Base-by-base conservation (phyloP, 2,113 vertebrate genomes). In the Campylorhamphus procurvoides region DNA sequence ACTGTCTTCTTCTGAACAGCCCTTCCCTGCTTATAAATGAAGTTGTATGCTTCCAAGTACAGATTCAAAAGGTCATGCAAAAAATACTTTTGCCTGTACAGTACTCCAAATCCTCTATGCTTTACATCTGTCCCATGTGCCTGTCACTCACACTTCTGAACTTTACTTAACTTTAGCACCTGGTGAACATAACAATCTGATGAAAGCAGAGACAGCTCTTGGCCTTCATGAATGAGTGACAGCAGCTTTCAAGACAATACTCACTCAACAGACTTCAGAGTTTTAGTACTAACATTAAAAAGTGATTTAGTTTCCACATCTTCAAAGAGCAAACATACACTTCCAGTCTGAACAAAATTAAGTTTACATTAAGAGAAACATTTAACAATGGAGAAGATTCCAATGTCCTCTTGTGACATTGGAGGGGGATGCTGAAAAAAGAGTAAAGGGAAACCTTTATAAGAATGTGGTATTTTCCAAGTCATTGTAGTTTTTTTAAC, bases 131-230 rank as follows among this genome's bases (percentile, higher is more conserved):
- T 76, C 90, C 35, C 40, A 52, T 42, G 58, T 88, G 94, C 62
- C 89, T 95, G 89, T 44, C 49, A 50, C 35, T 90, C 91, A 94
- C 37, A 67, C 37, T 87, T 86, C 59, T 97, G 94, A 97, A 97
- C 89, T 97, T 97, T 94, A 90, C 89, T 97, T 89, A 94, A 92
- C 76, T 92, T 93, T 68, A 90, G 77, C 72, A 91, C 92, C 89
- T 84, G 67, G 62, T 96, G 88, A 86, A 80, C 71, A 85, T 94
- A 94, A 44, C 18, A 95, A 53, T 93, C 35, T 83, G 82, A 95
- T 89, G 63, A 91, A 77, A 66, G 74, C 9, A 95, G 93, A 96
- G n/a, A 93, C 13, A 68, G 64, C 27, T 90, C 46, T 71, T 95
- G 94, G 96, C 90, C 86, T 96, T 97, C 62, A 40, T 47, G 67